phyloP scores from a whole-genome alignment of 2,888 invertebrate species.

The Dryocosmus kuriphilus region DNA sequence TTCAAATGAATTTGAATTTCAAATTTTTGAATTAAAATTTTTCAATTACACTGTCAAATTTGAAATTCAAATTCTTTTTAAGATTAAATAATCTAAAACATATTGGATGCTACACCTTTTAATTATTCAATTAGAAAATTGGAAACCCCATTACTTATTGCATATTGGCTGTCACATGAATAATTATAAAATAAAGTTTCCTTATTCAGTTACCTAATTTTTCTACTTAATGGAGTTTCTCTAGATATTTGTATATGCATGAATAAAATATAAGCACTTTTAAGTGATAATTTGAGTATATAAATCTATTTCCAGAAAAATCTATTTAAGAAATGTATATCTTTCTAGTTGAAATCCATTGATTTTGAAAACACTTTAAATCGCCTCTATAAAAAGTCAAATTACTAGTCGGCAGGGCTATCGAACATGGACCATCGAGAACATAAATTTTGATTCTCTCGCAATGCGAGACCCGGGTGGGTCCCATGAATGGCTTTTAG shows the following conservation, averaged over 20 bases:
- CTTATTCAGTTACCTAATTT: too few species aligned
- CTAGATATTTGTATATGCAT: not conserved
- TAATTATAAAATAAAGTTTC: too few species aligned
- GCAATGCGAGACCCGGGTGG: conserved; percentile 27
- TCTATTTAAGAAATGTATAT: conserved; percentile 27
- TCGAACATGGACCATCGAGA: conserved; percentile 30
- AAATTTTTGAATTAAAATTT: too few species aligned
- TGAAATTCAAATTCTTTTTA: too few species aligned
- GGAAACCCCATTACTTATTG: too few species aligned
- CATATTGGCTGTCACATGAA: too few species aligned
- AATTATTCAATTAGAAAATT: too few species aligned
- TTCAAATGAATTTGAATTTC: too few species aligned
- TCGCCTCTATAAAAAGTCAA: conserved; percentile 37
- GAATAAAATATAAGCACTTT: not conserved
- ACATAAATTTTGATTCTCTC: conserved; percentile 35
- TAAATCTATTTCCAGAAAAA: conserved; percentile 26
- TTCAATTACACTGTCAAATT: too few species aligned
- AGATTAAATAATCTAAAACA: too few species aligned
- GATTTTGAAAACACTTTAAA: conserved; percentile 28
- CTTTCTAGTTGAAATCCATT: conserved; percentile 25
- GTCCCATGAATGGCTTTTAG: conserved; percentile 25
- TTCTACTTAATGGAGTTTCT: too few species aligned
- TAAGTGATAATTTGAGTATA: not conserved
- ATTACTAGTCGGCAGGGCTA: conserved; percentile 36
- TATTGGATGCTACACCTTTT: too few species aligned